Percentiles rank a stretch among this genome's conserved stretches.
Conservation (phyloP, 2,888 invertebrate species). For the Pyrrhosoma nymphula region DNA sequence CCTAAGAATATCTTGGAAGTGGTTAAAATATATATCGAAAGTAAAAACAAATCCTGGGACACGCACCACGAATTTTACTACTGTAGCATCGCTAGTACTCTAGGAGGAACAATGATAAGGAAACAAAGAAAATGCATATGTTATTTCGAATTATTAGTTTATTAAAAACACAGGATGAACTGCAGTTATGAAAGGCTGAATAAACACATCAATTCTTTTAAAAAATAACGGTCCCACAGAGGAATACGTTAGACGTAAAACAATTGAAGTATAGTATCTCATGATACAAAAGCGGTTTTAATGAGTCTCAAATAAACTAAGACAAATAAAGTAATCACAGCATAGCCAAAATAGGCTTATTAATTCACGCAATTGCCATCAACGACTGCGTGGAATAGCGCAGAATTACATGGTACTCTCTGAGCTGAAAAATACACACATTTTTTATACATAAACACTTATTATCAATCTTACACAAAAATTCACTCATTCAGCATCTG, state of each 20-base stretch:
- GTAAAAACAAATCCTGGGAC: no score
- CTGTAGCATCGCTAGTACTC: no score
- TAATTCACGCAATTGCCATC: not conserved
- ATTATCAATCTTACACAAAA: slow-evolving; percentile 6
- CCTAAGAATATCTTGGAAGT: no score
- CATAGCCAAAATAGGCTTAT: slow-evolving; percentile 41
- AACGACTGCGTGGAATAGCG: not conserved
- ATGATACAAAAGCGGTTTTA: slow-evolving; percentile 55
- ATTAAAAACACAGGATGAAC: slow-evolving; percentile 60
- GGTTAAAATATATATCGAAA: no score
- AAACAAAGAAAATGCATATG: not conserved
- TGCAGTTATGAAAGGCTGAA: slow-evolving; percentile 58
- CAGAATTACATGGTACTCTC: slow-evolving; percentile 16
- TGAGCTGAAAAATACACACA: slow-evolving; percentile 48
- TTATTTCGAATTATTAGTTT: slow-evolving; percentile 54
- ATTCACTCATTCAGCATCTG: not conserved
- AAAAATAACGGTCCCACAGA: slow-evolving; percentile 49
- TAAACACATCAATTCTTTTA: slow-evolving; percentile 54
- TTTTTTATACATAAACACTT: slow-evolving; percentile 1
- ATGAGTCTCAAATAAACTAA: slow-evolving; percentile 40
- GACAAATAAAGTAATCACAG: slow-evolving; percentile 61
- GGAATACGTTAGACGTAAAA: slow-evolving; percentile 61
- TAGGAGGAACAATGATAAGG: no score
- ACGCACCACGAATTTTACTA: no score
- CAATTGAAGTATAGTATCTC: slow-evolving; percentile 54